Evolutionary conservation across 2,113 vertebrate species (phyloP), one percentile per base, ranked within the genome.

Genomic region (Coptodon bakossiorum): DNA sequence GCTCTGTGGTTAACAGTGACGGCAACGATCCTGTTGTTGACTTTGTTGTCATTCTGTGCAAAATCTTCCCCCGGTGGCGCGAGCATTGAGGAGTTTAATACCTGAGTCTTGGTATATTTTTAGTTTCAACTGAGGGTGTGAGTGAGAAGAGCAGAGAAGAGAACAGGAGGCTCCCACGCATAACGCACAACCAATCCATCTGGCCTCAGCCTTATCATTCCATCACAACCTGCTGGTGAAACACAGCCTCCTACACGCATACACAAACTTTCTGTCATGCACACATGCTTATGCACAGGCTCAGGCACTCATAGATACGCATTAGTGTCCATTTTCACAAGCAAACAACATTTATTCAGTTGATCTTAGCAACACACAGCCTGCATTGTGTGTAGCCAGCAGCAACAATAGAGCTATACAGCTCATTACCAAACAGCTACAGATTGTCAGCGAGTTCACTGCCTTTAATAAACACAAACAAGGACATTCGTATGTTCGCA

Each of bases 141-240:
- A 85, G 89, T 27, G 50, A 43, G 86, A 22, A 73, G 87, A 89
- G 73, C 56, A 31, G 59, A 81, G 84, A 79, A 11, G 81, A 87
- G 87, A 86, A 89, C 91, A 86, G 81, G 81, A 92, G 81, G 71
- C 88, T 94, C 93, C 93, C 91, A 95, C 94, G 53, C 93, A 76
- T 73, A 83, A 90, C 43, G 12, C 83, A 84, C 45, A 82, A 89
- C 36, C 50, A 78, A 86, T 92, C 92, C 92, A 92, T 95, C 94
- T 95, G 91, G 90, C 85, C 86, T 63, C 84, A 45, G 89, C 17
- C 24, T 89, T 89, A 91, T 91, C 90, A 85, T 87, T 94, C 89
- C 89, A 93, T 91, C 93, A 82, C 92, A 90, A 93, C 88, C 92
- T 88, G 88, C 87, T 88, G 86, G 16, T 88, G 91, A 88, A 92